phyloP scores from a whole-genome alignment of 2,888 invertebrate genomes.

The Scaptomyza tumidula region DNA sequence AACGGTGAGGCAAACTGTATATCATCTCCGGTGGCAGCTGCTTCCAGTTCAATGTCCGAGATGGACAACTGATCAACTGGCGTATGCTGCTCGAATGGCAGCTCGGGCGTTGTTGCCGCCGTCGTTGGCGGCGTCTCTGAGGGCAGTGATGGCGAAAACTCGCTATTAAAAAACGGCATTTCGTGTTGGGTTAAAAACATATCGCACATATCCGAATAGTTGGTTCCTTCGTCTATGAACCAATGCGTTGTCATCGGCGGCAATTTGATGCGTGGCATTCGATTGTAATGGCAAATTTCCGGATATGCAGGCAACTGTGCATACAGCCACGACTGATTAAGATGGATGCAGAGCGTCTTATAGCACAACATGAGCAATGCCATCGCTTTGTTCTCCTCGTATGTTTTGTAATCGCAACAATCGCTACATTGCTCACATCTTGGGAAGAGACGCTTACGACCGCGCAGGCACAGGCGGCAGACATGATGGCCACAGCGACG shows the following conservation, averaged over 20 bases:
- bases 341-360: conserved; percentile 93
- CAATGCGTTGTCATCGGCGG: conserved; percentile 84
- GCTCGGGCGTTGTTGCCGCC: conserved; percentile 70
- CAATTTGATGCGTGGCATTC: conserved; percentile 79
- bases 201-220: conserved; percentile 91
- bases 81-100: conserved; percentile 81
- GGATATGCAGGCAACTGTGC: conserved; percentile 72
- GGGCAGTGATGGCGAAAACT: conserved; percentile 85
- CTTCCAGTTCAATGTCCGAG: conserved; percentile 59
- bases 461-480: conserved; percentile 93
- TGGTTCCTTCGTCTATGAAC: conserved; percentile 92
- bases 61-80: conserved; percentile 82
- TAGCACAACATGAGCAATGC: conserved; percentile 94
- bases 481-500: conserved; percentile 95
- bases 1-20: conserved; percentile 47
- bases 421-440: conserved; percentile 94
- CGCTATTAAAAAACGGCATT: conserved; percentile 85
- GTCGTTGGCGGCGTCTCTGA: conserved; percentile 62
- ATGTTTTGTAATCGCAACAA: conserved; percentile 91
- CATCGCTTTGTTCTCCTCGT: conserved; percentile 92
- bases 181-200: conserved; percentile 88
- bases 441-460: conserved; percentile 93
- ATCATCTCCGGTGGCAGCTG: conserved; percentile 59
- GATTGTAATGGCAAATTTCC: conserved; percentile 38
- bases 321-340: conserved; percentile 90